Evolutionary conservation across 2,888 invertebrate genomes (phyloP).

Genomic region (Tipula helvola): DNA sequence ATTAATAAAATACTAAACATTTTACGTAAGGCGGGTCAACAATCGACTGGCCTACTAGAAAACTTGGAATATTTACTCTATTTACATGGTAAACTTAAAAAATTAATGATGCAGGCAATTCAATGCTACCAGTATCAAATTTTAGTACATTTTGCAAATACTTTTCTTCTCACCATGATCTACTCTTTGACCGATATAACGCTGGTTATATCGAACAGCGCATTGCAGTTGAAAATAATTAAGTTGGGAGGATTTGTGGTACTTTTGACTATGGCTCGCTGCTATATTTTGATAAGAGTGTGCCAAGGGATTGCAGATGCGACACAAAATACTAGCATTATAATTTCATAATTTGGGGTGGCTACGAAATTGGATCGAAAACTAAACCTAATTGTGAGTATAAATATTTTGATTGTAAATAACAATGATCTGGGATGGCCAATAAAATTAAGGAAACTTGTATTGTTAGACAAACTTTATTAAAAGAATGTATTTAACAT

Average conservation of each 20-base stretch:
- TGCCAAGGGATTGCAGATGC: background rate
- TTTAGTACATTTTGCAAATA: background rate
- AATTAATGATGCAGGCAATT: background rate
- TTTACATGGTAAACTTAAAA: background rate
- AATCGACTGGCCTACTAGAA: background rate
- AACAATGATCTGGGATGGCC: too few species aligned
- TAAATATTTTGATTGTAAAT: too few species aligned
- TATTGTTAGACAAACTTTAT: too few species aligned
- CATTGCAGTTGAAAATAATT: background rate
- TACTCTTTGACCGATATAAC: background rate
- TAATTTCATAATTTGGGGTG: background rate
- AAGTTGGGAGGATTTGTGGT: background rate
- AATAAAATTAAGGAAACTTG: too few species aligned
- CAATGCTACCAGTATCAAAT: background rate
- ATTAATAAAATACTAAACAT: background rate
- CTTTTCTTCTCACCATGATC: background rate
- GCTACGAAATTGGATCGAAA: background rate
- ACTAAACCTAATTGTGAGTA: background rate
- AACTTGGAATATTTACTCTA: background rate
- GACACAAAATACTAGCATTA: background rate
- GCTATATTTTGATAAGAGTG: background rate
- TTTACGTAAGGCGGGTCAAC: background rate
- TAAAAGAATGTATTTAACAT: too few species aligned
- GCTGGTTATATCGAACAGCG: background rate
- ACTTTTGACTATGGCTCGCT: background rate